phyloP scores from a whole-genome alignment of 2,888 invertebrate genomes.

The Epicampocera succincta region DNA sequence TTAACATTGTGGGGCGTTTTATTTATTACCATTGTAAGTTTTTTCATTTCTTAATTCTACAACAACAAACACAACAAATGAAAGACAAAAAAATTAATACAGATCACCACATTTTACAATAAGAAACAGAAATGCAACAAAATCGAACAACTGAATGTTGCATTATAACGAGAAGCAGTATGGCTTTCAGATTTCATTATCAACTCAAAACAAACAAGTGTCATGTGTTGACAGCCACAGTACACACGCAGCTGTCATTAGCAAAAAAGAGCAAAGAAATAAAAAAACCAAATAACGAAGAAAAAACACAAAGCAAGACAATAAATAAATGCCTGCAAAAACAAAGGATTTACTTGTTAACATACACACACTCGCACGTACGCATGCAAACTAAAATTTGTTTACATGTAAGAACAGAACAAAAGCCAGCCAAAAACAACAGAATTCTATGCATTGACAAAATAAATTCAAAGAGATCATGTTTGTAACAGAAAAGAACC shows the following conservation, averaged over 20 bases:
- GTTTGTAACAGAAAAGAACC: constrained; percentile 13
- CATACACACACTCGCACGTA: not conserved
- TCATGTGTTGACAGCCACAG: constrained; percentile 67
- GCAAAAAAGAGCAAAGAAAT: constrained; percentile 36
- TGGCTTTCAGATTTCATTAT: constrained; percentile 68
- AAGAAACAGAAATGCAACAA: constrained; percentile 11
- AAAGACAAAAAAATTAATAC: constrained; percentile 23
- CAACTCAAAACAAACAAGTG: constrained; percentile 67
- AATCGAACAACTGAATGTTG: constrained; percentile 30
- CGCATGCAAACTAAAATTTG: not conserved
- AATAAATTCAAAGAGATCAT: constrained; percentile 10
- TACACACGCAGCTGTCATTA: constrained; percentile 67
- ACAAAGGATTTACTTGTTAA: not conserved
- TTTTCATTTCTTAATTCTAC: constrained; percentile 7
- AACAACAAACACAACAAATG: not conserved
- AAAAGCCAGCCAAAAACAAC: not conserved
- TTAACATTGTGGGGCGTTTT: constrained; percentile 31
- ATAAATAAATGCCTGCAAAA: not conserved
- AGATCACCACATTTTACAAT: constrained; percentile 6
- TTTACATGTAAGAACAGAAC: constrained; percentile 15
- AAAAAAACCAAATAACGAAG: no score
- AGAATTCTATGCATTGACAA: not conserved
- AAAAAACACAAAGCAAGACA: not conserved
- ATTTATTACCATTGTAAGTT: not conserved
- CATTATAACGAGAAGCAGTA: constrained; percentile 60